Base-by-base conservation (phyloP, 2,888 invertebrate genomes). In the Lepidocyrtinus sp. region DNA sequence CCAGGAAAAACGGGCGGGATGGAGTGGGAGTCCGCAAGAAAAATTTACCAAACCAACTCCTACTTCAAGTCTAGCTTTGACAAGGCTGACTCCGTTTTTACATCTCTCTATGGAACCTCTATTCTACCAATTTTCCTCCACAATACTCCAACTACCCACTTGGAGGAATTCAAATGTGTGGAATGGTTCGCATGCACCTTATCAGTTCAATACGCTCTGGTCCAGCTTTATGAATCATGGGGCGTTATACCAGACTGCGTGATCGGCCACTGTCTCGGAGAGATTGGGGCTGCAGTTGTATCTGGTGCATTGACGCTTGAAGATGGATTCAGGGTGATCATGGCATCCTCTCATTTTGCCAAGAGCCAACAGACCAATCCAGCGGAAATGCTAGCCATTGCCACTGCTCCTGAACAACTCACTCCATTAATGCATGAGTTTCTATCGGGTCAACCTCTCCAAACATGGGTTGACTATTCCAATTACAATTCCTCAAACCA, bases 211-310 rank as follows among this genome's bases (percentile, higher is more conserved):
- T 74, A 67, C n/a, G 55, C 74, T 19, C 25, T 74, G 9, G 67
- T 67, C 1, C 65, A 36, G 55, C 65, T 74, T 1, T 74, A 67
- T 65, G 19, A 7, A 0, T 26, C 21, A 7, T 67, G 55, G 74
- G 74, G 74, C 1, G 19, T 74, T 7, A 0, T 24, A 2, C 74
- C 74, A 9, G 24, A 67, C 22, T 27, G 7, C n/a, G 36, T 74
- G 0, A 17, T 74, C 5, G 74, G 74, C 1, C 73, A 73, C 12
- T 73, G 73, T 19, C 27, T 73, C 22, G 73, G 73, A 0, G 73
- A 73, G 25, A 19, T 73, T 9, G 25, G 64, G 7, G 73, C 73
- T 1, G 50, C 26, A 1, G 21, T 73, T 15, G 55, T 55, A 0
- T 50, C 50, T 3, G 73, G 73, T 1, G 65, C 27, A 1, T n/a